A percentile compares a stretch with the other conserved stretches of the same genome.
phyloP scores from a whole-genome alignment of 2,113 vertebrate species.

The Gymnogyps californianus region DNA sequence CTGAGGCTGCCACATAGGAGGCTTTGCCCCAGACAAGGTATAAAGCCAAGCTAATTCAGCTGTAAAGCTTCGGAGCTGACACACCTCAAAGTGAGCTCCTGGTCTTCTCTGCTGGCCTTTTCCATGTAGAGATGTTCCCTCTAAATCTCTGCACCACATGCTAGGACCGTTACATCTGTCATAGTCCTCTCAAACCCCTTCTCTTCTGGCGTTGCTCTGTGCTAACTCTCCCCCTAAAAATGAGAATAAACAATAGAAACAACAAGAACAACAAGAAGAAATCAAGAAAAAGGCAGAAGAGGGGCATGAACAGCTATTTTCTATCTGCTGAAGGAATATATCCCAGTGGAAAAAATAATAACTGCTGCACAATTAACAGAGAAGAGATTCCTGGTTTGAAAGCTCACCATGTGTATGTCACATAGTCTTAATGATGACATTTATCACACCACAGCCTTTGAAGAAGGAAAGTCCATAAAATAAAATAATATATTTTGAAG shows the following conservation, averaged over 20 bases:
- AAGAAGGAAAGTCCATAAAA: slow-evolving; percentile 33
- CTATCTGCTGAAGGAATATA: neutral
- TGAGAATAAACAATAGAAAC: neutral
- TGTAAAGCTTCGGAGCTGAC: neutral
- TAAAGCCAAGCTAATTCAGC: neutral
- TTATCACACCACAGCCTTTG: slow-evolving; percentile 41
- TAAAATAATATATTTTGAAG: slow-evolving; percentile 54
- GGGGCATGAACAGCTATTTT: neutral
- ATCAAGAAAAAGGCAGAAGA: neutral
- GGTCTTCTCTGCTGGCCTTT: neutral
- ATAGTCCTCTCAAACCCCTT: neutral
- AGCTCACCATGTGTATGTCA: neutral
- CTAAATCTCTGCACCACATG: neutral
- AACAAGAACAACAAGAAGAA: neutral
- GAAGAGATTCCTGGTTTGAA: slow-evolving; percentile 24
- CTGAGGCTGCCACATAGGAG: neutral
- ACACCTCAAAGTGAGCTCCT: neutral
- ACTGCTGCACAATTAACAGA: slow-evolving; percentile 41
- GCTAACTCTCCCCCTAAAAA: neutral
- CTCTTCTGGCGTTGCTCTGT: neutral
- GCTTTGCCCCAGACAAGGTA: neutral
- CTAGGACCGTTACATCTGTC: neutral
- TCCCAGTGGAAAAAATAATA: slow-evolving; percentile 6
- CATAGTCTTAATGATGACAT: slow-evolving; percentile 58
- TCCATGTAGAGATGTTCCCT: neutral